phyloP scores from a whole-genome alignment of 2,113 vertebrate species.

The Patagioenas fasciata region DNA sequence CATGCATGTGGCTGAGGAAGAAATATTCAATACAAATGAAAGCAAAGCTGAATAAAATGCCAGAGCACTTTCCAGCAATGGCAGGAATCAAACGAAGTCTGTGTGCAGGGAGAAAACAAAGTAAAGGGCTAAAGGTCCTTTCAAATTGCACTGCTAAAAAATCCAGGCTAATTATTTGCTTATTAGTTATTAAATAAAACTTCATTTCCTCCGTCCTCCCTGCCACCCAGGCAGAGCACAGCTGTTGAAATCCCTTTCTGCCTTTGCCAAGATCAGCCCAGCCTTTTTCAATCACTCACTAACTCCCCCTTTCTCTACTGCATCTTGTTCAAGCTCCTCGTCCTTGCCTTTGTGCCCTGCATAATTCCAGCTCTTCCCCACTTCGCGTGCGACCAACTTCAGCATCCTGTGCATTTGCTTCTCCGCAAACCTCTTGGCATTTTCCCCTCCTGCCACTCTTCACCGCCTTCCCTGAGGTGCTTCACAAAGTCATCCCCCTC shows the following conservation, averaged over 20 bases:
- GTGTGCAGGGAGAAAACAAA: neutral
- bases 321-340: neutral
- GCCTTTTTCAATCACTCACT: neutral
- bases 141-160: neutral
- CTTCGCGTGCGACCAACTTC: neutral
- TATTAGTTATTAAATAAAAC: constrained; percentile 3
- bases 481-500: neutral
- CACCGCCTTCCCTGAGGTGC: neutral
- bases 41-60: neutral
- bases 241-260: neutral
- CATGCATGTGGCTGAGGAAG: neutral
- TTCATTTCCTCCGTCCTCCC: neutral
- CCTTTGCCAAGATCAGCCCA: neutral
- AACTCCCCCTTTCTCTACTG: neutral
- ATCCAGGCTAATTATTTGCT: neutral
- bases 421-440: neutral
- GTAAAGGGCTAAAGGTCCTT: neutral
- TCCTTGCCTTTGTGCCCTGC: constrained; percentile 51
- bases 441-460: neutral
- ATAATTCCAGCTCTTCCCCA: neutral
- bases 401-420: neutral
- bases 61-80: neutral
- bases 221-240: neutral
- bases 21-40: neutral
- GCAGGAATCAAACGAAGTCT: neutral